Percentiles rank a stretch among this genome's conserved stretches.
Conservation (phyloP, 2,888 invertebrate species). For the Agrotis ipsilon region DNA sequence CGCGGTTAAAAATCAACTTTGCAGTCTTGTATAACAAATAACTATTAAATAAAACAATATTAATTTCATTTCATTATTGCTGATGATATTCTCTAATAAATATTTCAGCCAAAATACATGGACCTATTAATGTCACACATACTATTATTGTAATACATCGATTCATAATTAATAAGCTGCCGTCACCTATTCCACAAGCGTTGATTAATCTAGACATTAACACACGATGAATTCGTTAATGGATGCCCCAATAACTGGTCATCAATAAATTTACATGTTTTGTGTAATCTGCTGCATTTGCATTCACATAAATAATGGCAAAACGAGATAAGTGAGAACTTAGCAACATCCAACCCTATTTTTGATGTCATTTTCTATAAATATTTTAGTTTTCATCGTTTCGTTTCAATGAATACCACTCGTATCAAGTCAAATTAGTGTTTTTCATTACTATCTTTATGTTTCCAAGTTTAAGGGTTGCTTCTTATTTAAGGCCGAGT, state of each 20-base stretch:
- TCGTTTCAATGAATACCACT: not conserved
- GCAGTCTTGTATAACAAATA: no score
- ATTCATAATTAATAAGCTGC: slow-evolving; percentile 40
- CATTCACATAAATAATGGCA: not conserved
- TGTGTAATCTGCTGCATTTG: not conserved
- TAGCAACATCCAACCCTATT: no score
- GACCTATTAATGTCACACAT: slow-evolving; percentile 25
- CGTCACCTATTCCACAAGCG: slow-evolving; percentile 30
- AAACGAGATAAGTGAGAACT: no score
- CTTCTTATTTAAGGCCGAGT: not conserved
- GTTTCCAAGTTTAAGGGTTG: not conserved
- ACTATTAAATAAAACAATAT: not conserved
- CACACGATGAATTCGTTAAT: slow-evolving; percentile 26
- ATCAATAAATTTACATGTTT: slow-evolving; percentile 34
- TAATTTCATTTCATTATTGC: not conserved
- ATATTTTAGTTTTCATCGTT: not conserved
- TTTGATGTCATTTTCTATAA: no score
- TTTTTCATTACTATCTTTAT: no score
- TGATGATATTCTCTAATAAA: not conserved
- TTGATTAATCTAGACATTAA: slow-evolving; percentile 47
- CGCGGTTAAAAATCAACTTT: no score
- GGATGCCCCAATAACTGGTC: slow-evolving; percentile 16
- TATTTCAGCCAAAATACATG: slow-evolving; percentile 11
- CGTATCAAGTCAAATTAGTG: not conserved
- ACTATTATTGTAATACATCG: slow-evolving; percentile 14